Evolutionary conservation across 2,113 vertebrate genomes (phyloP), one percentile per base, ranked within the genome.

Genomic region (Spea bombifrons): DNA sequence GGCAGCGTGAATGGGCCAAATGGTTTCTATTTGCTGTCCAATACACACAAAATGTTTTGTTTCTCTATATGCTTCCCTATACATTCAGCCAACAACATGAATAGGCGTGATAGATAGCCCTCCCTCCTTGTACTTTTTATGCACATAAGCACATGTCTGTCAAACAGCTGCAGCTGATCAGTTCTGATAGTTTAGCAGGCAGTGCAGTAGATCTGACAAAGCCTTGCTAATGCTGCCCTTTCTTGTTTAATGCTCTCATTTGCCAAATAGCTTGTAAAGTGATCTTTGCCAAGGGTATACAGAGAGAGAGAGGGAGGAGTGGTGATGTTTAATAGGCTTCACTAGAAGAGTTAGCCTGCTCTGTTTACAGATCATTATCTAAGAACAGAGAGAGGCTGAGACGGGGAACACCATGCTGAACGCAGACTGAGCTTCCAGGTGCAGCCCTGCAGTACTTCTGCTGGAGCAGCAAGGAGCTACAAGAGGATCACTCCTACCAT

Each of bases 171-270:
- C 89, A 75, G 85, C 85, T 66, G 84, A 86, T 91, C 92, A 90
- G 87, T 92, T 90, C 87, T 88, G 80, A 89, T 81, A 90, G 87
- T 92, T 91, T 87, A 87, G 68, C 91, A 86, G 89, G 85, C 89
- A 85, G 90, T 84, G 88, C 79, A 83, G 83, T 47, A 64, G 83
- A 82, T 81, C 87, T 6, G 47, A 85, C 88, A 86, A 83, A 85
- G 84, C 88, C 81, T 43, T 47, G 72, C 86, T 76, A 43, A 78
- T 79, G 59, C 78, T 15, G 86, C 52, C 87, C 83, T 84, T 82
- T 86, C 88, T 85, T 88, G 84, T 49, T 43, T 30, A 17, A 44
- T 0, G 0, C 82, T 83, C 83, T 89, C 83, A 83, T 76, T 53
- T 75, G 84, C 87, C 83, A 63, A 83, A 83, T 80, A 87, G 86